Conservation (phyloP, 2,888 invertebrate genomes). For the Priocnemis perturbator region DNA sequence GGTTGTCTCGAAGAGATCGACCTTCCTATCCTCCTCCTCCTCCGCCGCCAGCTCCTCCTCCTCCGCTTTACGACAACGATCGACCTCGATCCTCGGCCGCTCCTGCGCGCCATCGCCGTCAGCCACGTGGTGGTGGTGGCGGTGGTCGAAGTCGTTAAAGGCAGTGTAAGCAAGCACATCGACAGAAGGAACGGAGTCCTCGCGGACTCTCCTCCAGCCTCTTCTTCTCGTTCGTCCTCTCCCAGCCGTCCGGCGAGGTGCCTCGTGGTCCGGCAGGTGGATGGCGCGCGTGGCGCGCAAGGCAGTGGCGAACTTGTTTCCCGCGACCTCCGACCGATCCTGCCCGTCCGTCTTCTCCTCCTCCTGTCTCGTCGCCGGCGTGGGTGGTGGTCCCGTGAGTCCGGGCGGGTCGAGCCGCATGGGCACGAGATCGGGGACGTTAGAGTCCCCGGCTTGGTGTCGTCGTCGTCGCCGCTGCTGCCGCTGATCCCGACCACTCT, state of each 20-base stretch:
- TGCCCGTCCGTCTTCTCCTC: neutral
- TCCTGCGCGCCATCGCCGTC: constrained; percentile 28
- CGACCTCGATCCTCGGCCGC: constrained; percentile 1
- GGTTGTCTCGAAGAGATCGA: constrained; percentile 11
- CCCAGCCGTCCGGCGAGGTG: constrained; percentile 12
- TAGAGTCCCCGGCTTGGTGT: constrained; percentile 63
- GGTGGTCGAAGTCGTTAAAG: constrained; percentile 51
- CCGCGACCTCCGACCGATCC: constrained; percentile 6
- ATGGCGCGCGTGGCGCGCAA: constrained; percentile 58
- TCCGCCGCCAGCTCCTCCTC: constrained; percentile 21
- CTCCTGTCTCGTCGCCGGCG: constrained; percentile 26
- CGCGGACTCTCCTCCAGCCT: neutral
- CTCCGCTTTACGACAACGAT: constrained; percentile 13
- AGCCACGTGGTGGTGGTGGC: constrained; percentile 29
- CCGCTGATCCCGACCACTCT: constrained; percentile 31
- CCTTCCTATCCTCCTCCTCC: constrained; percentile 19
- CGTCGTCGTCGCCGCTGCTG: constrained; percentile 53
- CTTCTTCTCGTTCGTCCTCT: constrained; percentile 11
- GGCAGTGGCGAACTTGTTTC: constrained; percentile 16
- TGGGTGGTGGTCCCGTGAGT: constrained; percentile 63
- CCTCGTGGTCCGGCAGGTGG: constrained; percentile 28
- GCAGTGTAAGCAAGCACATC: constrained; percentile 65
- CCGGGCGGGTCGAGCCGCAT: constrained; percentile 68
- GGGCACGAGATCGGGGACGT: constrained; percentile 65
- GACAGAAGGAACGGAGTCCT: constrained; percentile 36